Percentiles rank a stretch among this genome's conserved stretches.
Evolutionary conservation across 2,113 vertebrate species (phyloP).

Genomic region (Myrmecobius fasciatus): DNA sequence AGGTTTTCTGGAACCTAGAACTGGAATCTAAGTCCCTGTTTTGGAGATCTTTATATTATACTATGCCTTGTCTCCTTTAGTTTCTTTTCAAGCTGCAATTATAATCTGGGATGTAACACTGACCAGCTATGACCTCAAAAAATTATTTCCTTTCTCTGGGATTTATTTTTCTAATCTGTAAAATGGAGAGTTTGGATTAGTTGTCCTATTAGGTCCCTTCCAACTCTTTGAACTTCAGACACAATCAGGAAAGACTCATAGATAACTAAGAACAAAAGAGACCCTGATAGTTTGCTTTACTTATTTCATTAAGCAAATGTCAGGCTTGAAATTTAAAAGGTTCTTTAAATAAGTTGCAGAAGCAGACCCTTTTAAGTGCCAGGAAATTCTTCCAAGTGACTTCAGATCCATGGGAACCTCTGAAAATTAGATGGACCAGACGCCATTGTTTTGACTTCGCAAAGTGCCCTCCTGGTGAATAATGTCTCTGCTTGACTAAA

Average conservation of each 20-base stretch:
- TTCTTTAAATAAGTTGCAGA: constrained; percentile 18
- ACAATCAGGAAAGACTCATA: not conserved
- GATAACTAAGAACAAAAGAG: not conserved
- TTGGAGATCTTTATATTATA: not conserved
- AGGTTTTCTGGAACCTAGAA: constrained; percentile 13
- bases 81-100: not conserved
- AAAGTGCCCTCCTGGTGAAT: not conserved
- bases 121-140: not conserved
- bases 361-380: constrained; percentile 21
- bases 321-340: constrained; percentile 38
- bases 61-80: not conserved
- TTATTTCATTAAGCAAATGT: not conserved
- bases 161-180: not conserved
- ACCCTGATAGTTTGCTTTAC: not conserved
- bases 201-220: not conserved
- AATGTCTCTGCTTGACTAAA: not conserved
- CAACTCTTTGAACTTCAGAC: not conserved
- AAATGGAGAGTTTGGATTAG: not conserved
- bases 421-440: not conserved
- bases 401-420: constrained; percentile 40
- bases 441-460: not conserved
- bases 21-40: not conserved
- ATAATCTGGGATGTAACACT: not conserved
- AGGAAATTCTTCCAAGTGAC: not conserved
- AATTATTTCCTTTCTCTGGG: not conserved